phyloP scores from a whole-genome alignment of 2,113 vertebrate species.

The Crotalus helleri region DNA sequence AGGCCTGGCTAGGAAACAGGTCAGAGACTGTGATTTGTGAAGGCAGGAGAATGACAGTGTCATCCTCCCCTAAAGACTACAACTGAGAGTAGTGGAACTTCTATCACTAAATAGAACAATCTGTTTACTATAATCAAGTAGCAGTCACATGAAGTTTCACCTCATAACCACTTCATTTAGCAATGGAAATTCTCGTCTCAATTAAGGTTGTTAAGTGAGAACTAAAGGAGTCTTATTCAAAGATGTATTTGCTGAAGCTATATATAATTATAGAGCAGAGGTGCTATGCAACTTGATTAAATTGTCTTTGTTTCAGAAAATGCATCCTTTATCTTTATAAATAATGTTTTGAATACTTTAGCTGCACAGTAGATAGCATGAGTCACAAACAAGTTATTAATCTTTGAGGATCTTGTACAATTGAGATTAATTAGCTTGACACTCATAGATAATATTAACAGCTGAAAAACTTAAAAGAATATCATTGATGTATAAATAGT shows the following conservation, averaged over 20 bases:
- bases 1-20: background rate
- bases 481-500: constrained; percentile 11
- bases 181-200: background rate
- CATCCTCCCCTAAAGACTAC: background rate
- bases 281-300: background rate
- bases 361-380: constrained; percentile 30
- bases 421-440: constrained; percentile 41
- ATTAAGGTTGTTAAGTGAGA: background rate
- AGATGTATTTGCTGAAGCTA: background rate
- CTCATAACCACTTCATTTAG: background rate
- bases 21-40: background rate
- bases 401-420: constrained; percentile 12
- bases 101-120: background rate
- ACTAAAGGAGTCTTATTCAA: background rate
- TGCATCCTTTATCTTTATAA: constrained; percentile 12
- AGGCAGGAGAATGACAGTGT: background rate
- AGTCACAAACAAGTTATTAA: constrained; percentile 35
- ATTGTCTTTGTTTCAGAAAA: constrained; percentile 16
- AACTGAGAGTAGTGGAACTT: background rate
- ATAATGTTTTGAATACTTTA: constrained; percentile 20
- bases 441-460: constrained; percentile 23
- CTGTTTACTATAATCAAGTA: background rate
- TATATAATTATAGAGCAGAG: background rate
- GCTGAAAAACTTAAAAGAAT: constrained; percentile 14
- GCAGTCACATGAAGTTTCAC: background rate